Conservation (phyloP, 2,888 invertebrate species). For the Eilema caniola region DNA sequence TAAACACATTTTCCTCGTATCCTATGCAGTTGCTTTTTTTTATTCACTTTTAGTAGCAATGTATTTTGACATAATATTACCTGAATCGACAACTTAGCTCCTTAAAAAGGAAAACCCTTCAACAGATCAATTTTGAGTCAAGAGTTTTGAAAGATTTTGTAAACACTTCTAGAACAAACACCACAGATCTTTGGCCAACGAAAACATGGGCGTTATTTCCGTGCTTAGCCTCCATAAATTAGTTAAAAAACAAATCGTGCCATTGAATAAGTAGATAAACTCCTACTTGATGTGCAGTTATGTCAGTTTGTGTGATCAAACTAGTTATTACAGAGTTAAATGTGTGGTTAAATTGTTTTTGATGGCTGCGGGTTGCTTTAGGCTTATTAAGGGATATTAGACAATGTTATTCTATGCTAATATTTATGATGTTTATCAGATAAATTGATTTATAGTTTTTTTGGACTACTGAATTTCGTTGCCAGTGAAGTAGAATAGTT, state of each 20-base stretch:
- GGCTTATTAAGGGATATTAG: slow-evolving; percentile 45
- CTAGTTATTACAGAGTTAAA: slow-evolving; percentile 70
- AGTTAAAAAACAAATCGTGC: slow-evolving; percentile 84
- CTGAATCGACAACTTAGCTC: too few relatives aligned
- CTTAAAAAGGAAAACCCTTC: too few relatives aligned
- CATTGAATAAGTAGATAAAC: slow-evolving; percentile 72
- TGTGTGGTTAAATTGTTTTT: slow-evolving; percentile 69
- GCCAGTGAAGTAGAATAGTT: too few relatives aligned
- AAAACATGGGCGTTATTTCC: slow-evolving; percentile 72
- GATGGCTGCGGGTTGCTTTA: slow-evolving; percentile 67
- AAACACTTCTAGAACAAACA: slow-evolving; percentile 44
- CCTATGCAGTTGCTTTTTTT: too few relatives aligned
- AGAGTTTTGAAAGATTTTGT: too few relatives aligned
- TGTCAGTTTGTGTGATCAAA: slow-evolving; percentile 57
- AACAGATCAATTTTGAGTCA: too few relatives aligned
- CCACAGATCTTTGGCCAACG: slow-evolving; percentile 32
- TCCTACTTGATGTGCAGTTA: slow-evolving; percentile 74
- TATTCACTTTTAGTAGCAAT: too few relatives aligned
- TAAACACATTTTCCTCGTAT: too few relatives aligned
- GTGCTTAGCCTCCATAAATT: slow-evolving; percentile 80
- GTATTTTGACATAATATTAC: too few relatives aligned
- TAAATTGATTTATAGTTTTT: slow-evolving; percentile 2
- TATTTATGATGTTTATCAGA: slow-evolving; percentile 15
- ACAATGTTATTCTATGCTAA: slow-evolving; percentile 38
- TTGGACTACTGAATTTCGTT: slow-evolving; percentile 12